phyloP scores from a whole-genome alignment of 2,113 vertebrate genomes.

The Forbesichthys agassizii region DNA sequence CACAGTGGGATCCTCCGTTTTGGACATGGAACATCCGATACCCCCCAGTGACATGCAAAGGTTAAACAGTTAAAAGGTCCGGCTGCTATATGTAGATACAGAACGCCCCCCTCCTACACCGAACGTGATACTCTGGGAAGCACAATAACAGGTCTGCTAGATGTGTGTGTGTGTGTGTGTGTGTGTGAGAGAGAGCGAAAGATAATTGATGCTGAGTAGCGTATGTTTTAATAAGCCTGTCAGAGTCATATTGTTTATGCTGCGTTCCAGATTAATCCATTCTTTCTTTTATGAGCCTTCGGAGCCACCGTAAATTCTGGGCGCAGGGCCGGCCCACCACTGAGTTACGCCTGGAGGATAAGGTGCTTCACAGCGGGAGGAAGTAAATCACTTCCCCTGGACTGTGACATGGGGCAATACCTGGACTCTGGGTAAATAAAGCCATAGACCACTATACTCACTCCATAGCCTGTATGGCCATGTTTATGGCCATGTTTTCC shows the following conservation, averaged over 20 bases:
- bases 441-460: constrained; percentile 70
- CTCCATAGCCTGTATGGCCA: constrained; percentile 69
- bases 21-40: constrained; percentile 66
- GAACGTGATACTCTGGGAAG: constrained; percentile 74
- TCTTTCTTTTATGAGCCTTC: constrained; percentile 79
- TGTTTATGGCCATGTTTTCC: constrained; percentile 60
- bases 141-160: constrained; percentile 58
- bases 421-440: constrained; percentile 77
- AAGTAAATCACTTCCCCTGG: constrained; percentile 77
- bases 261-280: constrained; percentile 80
- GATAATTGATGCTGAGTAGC: constrained; percentile 77
- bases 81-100: constrained; percentile 73
- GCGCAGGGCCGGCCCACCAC: constrained; percentile 64
- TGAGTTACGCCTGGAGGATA: constrained; percentile 77
- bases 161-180: constrained; percentile 5
- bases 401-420: constrained; percentile 74
- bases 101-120: constrained; percentile 42
- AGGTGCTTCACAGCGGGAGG: constrained; percentile 70
- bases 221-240: constrained; percentile 78
- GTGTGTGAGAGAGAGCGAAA: constrained; percentile 33
- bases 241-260: constrained; percentile 80
- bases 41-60: constrained; percentile 68
- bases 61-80: constrained; percentile 74
- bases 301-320: constrained; percentile 78
- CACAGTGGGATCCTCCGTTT: constrained; percentile 66